These are phyloP conservation scores for Lasioglossum oenotherae DNA, from an alignment of 2,888 invertebrate species.

Conservation along the genomic window DNA sequence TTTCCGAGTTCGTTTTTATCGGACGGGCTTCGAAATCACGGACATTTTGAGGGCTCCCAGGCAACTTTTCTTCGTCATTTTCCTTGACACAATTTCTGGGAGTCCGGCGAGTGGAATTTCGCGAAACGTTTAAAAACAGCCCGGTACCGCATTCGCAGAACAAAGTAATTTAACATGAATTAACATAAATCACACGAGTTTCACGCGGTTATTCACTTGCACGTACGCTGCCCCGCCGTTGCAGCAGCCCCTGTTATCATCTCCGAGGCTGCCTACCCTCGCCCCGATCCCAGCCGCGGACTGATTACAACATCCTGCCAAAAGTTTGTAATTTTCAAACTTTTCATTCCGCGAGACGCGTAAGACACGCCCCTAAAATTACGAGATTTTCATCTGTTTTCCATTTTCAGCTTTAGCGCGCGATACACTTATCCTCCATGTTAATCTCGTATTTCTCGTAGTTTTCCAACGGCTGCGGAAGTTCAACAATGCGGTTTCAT, in stretches of 20 bases:
- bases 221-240: conserved; percentile 57
- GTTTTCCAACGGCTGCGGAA: neutral
- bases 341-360: conserved; percentile 36
- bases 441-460: neutral
- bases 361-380: conserved; percentile 54
- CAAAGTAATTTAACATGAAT: conserved; percentile 78
- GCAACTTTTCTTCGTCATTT: conserved; percentile 25
- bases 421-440: neutral
- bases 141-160: conserved; percentile 62
- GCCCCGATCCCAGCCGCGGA: conserved; percentile 45
- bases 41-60: neutral
- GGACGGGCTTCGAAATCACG: conserved; percentile 2
- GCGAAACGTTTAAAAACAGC: conserved; percentile 68
- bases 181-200: conserved; percentile 77
- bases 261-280: conserved; percentile 48
- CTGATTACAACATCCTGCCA: conserved; percentile 71
- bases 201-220: conserved; percentile 67
- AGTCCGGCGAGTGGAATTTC: conserved; percentile 19
- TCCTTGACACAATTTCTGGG: conserved; percentile 38
- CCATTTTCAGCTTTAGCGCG: conserved; percentile 10
- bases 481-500: neutral
- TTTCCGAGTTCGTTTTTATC: neutral
- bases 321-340: conserved; percentile 74
- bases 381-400: conserved; percentile 38
- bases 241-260: conserved; percentile 39